Percentiles rank a stretch among this genome's conserved stretches.
phyloP scores from a whole-genome alignment of 2,113 vertebrate genomes.

The Thinocorus orbignyianus region DNA sequence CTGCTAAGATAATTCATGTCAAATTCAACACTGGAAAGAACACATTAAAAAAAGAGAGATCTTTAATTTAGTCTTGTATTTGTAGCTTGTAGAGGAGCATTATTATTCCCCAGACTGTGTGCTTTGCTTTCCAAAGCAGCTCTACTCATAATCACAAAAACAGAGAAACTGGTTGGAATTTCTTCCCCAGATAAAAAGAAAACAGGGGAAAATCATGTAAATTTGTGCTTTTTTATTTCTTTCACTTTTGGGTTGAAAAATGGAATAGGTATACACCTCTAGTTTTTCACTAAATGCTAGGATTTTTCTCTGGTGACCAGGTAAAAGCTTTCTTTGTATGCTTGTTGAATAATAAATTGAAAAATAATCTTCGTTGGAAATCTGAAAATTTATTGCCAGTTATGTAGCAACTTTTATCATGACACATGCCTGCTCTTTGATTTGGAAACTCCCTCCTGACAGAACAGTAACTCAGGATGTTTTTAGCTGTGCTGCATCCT shows the following conservation, averaged over 20 bases:
- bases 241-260: background rate
- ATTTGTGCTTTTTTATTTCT: background rate
- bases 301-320: background rate
- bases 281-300: background rate
- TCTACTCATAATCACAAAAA: background rate
- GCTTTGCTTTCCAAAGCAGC: background rate
- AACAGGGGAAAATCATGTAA: background rate
- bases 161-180: background rate
- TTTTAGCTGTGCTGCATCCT: background rate
- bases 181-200: background rate
- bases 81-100: background rate
- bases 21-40: background rate
- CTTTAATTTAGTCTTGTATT: constrained; percentile 3
- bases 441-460: background rate
- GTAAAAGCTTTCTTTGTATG: background rate
- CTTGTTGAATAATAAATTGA: background rate
- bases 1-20: background rate
- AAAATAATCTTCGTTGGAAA: background rate
- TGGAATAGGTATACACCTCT: background rate
- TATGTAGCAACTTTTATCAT: background rate
- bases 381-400: background rate
- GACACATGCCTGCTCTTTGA: background rate
- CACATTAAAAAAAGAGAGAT: background rate
- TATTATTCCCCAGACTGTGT: background rate
- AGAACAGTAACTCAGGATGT: background rate